Evolutionary conservation across 1,140 invertebrate species (phyloP).

Genomic region (Ceratina calcarata): DNA sequence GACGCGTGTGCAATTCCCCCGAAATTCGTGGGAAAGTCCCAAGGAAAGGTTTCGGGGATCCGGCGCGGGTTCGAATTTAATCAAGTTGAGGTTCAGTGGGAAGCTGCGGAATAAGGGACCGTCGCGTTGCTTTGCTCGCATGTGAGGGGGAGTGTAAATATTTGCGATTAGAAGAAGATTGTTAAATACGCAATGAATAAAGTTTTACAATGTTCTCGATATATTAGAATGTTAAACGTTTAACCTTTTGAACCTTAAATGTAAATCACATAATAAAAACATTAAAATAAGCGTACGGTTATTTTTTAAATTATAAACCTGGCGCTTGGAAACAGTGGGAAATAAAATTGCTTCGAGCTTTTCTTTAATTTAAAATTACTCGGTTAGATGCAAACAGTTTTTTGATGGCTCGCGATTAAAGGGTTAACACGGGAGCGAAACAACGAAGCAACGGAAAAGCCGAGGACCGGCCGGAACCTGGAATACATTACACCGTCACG

Average conservation of each 20-base stretch:
- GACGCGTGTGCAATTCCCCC: not conserved
- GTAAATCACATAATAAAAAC: too few species aligned
- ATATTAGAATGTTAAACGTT: too few species aligned
- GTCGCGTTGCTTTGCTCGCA: not conserved
- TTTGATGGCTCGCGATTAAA: not conserved
- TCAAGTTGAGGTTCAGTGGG: not conserved
- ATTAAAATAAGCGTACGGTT: too few species aligned
- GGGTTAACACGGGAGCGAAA: not conserved
- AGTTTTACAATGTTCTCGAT: not conserved
- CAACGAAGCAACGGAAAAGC: not conserved
- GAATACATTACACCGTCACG: constrained; percentile 19
- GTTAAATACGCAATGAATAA: not conserved
- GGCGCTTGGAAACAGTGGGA: too few species aligned
- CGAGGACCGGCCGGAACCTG: constrained; percentile 21
- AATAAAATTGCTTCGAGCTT: too few species aligned
- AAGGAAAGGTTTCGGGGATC: not conserved
- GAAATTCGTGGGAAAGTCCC: constrained; percentile 12
- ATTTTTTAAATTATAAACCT: too few species aligned
- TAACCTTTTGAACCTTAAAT: too few species aligned
- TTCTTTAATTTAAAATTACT: too few species aligned
- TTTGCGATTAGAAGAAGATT: not conserved
- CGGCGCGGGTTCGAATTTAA: constrained; percentile 9
- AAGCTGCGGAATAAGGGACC: not conserved
- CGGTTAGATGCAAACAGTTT: too few species aligned
- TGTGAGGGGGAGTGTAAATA: not conserved